Evolutionary conservation across 53 echinoderm and acorn worm species (phyloP), one percentile per base, ranked within the genome.

Genomic region (Zoroaster sp.): DNA sequence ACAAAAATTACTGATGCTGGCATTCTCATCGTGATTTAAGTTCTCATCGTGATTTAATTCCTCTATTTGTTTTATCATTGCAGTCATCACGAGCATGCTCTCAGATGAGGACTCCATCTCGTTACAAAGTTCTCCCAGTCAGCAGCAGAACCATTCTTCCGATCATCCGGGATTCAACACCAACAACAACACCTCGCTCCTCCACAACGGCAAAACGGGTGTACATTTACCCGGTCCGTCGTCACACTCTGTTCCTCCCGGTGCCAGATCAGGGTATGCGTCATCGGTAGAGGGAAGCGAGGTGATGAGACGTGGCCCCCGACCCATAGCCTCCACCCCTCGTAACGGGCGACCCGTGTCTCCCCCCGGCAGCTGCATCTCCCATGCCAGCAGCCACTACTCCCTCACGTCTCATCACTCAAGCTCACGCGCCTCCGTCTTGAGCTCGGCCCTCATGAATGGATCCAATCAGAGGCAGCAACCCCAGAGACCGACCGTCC

Each of bases 401-500:
- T 54, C 78, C 4, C 6, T 17, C 14, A 17, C 76, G 4, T 78
- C 78, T 18, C 78, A 78, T 10, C 78, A 78, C 0, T 78, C 78
- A 36, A 47, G 46, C 34, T 32, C 75, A 15, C 73, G 23, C 42
- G 73, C 73, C 40, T 75, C 75, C 34, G 49, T 69, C 17, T 5
- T 69, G 34, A 73, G 73, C 73, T 39, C 73, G n/a, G 73, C 51
- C 78, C 54, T 15, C 13, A 55, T 54, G n/a, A 53, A 55, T 14
- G 36, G 34, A 35, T 54, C 78, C 59, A 23, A 39, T 5, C 53
- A 35, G 59, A 45, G 28, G 15, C 69, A 69, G 69, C 69, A 83
- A 34, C 75, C 91, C 2, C 92, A 90, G 14, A 89, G 89, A 18
- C 89, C 93, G 18, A 87, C 90, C 0, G 88, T 92, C 14, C 93